A percentile compares a stretch with the other conserved stretches of the same genome.
These are phyloP conservation scores for Elachura formosa DNA, from an alignment of 2,113 vertebrate species.

Conservation along the genomic window DNA sequence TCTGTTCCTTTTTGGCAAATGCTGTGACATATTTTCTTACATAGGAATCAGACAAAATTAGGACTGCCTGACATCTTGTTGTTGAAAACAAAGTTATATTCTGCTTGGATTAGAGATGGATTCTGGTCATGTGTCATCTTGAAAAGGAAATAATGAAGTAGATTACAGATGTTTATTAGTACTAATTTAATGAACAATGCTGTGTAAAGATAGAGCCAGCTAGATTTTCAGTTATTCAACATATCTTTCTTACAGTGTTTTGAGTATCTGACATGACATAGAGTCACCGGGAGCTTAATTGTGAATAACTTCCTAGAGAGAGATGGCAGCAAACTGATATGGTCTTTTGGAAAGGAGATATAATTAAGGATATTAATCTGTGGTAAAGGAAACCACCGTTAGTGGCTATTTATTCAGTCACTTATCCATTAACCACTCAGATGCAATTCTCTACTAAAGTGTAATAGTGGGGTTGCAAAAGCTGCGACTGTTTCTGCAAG, in stretches of 20 bases:
- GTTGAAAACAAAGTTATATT: neutral
- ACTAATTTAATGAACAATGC: neutral
- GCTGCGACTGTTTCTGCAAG: neutral
- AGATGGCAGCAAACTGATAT: neutral
- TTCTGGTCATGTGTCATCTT: neutral
- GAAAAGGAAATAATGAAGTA: neutral
- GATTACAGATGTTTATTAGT: neutral
- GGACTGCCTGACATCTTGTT: neutral
- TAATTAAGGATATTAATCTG: neutral
- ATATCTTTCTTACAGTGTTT: neutral
- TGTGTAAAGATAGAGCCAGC: neutral
- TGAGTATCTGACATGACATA: neutral
- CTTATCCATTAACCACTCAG: neutral
- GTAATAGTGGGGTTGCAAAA: neutral
- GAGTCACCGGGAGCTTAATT: neutral
- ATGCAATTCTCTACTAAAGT: neutral
- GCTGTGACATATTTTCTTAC: neutral
- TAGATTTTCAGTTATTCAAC: neutral
- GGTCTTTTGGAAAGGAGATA: neutral
- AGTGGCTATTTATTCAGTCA: neutral
- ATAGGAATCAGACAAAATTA: neutral
- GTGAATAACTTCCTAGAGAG: neutral
- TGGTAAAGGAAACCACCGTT: neutral
- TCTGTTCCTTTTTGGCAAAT: neutral
- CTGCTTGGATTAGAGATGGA: neutral